Percentiles rank a stretch among this genome's conserved stretches.
Evolutionary conservation across 2,888 invertebrate genomes (phyloP).

Genomic region (Rhamphomyia laevipes): DNA sequence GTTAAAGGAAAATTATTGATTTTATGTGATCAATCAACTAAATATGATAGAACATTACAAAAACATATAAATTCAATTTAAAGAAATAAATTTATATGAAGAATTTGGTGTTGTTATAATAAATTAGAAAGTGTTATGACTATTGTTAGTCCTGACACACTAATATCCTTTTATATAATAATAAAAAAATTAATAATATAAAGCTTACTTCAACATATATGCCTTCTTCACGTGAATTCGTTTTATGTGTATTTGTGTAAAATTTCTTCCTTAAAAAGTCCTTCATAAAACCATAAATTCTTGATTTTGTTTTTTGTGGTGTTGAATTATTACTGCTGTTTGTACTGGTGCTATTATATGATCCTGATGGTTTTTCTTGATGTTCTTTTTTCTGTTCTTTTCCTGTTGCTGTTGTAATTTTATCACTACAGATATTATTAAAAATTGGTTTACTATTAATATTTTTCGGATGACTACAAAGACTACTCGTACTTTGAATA

Average conservation of each 20-base stretch:
- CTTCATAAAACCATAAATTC: conserved; percentile 16
- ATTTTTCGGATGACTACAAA: too few species aligned
- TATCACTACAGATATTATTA: too few species aligned
- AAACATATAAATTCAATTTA: too few species aligned
- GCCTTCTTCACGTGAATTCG: neutral
- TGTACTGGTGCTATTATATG: neutral
- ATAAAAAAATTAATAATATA: neutral
- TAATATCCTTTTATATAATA: neutral
- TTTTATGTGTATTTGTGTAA: neutral
- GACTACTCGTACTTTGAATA: too few species aligned
- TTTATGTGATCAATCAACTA: too few species aligned
- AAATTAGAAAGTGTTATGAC: too few species aligned
- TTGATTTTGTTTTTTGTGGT: conserved; percentile 10
- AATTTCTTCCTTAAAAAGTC: conserved; percentile 13
- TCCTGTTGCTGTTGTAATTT: neutral
- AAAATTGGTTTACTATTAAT: too few species aligned
- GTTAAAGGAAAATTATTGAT: too few species aligned
- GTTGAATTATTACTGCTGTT: neutral
- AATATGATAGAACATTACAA: too few species aligned
- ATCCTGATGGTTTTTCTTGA: neutral
- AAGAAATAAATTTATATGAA: too few species aligned
- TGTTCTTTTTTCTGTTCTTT: neutral
- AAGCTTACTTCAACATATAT: neutral
- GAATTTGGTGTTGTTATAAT: too few species aligned
- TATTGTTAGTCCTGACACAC: too few species aligned